Base-by-base conservation (phyloP, 1,140 invertebrate genomes). In the Oscheius sp. region DNA sequence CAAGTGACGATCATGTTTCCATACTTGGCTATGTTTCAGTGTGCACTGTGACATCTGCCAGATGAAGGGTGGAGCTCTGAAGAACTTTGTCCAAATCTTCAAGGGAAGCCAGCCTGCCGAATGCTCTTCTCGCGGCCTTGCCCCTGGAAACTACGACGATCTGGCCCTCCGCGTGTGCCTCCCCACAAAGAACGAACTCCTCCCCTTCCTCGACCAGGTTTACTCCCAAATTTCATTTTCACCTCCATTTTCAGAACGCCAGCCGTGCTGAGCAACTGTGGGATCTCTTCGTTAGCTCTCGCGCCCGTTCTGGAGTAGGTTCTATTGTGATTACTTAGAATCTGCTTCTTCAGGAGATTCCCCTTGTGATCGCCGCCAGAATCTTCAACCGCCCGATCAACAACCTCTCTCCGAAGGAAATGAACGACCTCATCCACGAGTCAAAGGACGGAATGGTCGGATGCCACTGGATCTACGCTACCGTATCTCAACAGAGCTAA, bases 1-100 rank as follows among this genome's bases (percentile, higher is more conserved):
- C n/a, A n/a, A n/a, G n/a, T 73, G 26, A 15, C 23, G 7, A 77
- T 20, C 28, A 45, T 45, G 13, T 20, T 45, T 45, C 42, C 13
- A 13, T 45, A 45, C 20, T 45, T 13, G 42, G 42, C 13, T 45
- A n/a, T 13, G 23, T 15, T 55, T 64, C 58, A 82, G 80, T 75
- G 81, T 82, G 26, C 81, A 82, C 49, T 82, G 81, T 63, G 81
- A 82, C 61, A 85, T 82, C 58, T 82, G 81, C 73, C 74, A 74
- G 23, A 80, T 67, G 1, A 79, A 79, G 71, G 83, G 83, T 65
- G 83, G 83, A 32, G 68, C 64, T 1, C 59, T 85, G 26, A 70
- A 73, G 46, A 84, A 81, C 75, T 82, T 85, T 66, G 82, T 82
- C 20, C 83, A 82, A 76, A 82, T 82, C 46, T 81, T 74, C 62